These are phyloP conservation scores for Urocynchramus pylzowi DNA, from an alignment of 2,113 vertebrate species.

Conservation along the genomic window DNA sequence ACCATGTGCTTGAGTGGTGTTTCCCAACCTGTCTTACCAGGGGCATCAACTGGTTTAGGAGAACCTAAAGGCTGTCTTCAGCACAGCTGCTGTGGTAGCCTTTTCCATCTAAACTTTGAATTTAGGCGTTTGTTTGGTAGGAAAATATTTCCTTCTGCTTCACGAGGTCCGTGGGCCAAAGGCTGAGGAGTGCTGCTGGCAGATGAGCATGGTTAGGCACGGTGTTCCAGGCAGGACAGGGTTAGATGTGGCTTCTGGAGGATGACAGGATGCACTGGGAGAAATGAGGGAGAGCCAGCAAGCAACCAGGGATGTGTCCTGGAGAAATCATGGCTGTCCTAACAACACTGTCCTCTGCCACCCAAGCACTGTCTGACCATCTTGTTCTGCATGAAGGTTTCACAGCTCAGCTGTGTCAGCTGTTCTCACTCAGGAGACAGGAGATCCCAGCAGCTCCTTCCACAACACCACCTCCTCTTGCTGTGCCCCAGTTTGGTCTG, in stretches of 20 bases:
- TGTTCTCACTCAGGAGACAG: not conserved
- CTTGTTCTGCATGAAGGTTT: not conserved
- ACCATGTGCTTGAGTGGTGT: rapidly evolving
- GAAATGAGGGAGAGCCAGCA: not conserved
- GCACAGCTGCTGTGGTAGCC: not conserved
- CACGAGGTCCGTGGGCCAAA: rapidly evolving
- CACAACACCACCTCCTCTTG: rapidly evolving
- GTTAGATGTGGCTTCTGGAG: not conserved
- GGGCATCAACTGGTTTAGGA: not conserved
- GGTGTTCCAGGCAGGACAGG: not conserved
- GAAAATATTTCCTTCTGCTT: not conserved
- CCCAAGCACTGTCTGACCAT: rapidly evolving
- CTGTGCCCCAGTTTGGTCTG: rapidly evolving
- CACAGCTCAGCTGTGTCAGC: rapidly evolving
- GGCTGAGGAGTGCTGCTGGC: not conserved
- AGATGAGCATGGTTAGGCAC: rapidly evolving
- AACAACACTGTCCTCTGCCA: not conserved
- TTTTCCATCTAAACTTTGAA: not conserved
- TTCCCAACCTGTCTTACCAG: not conserved
- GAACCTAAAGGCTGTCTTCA: not conserved
- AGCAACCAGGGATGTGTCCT: too few species aligned
- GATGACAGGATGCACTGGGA: not conserved
- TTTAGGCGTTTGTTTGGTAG: not conserved
- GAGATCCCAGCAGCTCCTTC: not conserved
- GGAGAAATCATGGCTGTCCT: not conserved